Evolutionary conservation across 2,888 invertebrate species (phyloP).

Genomic region (Deilephila elpenor): DNA sequence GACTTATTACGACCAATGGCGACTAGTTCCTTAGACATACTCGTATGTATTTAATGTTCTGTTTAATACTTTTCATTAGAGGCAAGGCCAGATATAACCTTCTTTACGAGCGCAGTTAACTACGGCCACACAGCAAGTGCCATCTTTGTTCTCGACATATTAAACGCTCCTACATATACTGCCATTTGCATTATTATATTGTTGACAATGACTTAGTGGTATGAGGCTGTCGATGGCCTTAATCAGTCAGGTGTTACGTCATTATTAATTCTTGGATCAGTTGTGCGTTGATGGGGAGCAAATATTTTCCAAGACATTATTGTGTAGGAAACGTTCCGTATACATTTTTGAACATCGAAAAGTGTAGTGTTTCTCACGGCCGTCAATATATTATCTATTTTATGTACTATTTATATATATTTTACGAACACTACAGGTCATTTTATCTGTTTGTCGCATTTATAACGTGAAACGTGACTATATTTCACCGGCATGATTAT

Average conservation of each 20-base stretch:
- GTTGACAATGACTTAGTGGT: background rate
- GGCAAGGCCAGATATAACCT: constrained; percentile 44
- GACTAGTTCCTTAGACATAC: background rate
- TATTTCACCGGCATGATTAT: too few species aligned
- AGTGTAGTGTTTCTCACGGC: too few species aligned
- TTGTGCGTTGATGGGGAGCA: background rate
- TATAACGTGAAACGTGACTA: too few species aligned
- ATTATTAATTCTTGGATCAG: background rate
- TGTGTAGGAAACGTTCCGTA: background rate
- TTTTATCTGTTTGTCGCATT: too few species aligned
- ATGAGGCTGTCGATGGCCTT: background rate
- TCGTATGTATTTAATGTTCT: constrained; percentile 7
- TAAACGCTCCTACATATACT: constrained; percentile 38
- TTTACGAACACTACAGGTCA: too few species aligned
- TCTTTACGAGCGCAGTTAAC: constrained; percentile 60
- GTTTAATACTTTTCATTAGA: constrained; percentile 66
- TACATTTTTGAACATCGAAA: too few species aligned
- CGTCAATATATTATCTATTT: too few species aligned
- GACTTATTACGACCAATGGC: too few species aligned
- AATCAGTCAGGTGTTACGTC: background rate
- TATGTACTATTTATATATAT: too few species aligned
- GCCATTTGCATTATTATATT: background rate
- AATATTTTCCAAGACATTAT: background rate
- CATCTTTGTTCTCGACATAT: constrained; percentile 51
- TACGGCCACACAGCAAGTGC: constrained; percentile 46